Evolutionary conservation across 1,140 invertebrate genomes (phyloP).

Genomic region (Zaprionus taronus): DNA sequence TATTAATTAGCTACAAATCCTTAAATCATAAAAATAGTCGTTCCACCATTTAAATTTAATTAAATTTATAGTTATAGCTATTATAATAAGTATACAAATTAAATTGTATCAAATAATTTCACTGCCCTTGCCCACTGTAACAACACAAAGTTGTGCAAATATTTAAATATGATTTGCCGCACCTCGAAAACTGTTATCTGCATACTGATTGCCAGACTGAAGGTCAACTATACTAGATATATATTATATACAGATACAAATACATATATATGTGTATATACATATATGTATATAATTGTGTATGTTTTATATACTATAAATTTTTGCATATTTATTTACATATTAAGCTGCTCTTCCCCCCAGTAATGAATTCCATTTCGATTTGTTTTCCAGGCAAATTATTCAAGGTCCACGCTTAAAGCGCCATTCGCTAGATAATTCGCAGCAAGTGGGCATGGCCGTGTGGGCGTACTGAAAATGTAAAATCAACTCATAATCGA

Average conservation of each 20-base stretch:
- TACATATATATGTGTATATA: neutral
- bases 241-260: too few species aligned
- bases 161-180: neutral
- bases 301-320: neutral
- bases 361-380: constrained; percentile 12
- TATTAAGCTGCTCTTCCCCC: neutral
- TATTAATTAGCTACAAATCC: too few species aligned
- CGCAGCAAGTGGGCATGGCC: constrained; percentile 17
- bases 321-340: neutral
- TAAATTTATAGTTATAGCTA: too few species aligned
- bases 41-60: too few species aligned
- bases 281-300: neutral
- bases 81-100: neutral
- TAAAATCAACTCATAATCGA: constrained; percentile 15
- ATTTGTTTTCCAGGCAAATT: constrained; percentile 48
- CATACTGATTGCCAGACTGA: neutral
- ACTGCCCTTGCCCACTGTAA: neutral
- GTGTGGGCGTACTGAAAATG: constrained; percentile 21
- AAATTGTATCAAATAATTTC: neutral
- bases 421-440: neutral
- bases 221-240: neutral
- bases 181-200: neutral
- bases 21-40: too few species aligned
- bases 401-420: constrained; percentile 9
- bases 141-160: constrained; percentile 10